A percentile compares a stretch with the other conserved stretches of the same genome.
Evolutionary conservation across 1,140 invertebrate genomes (phyloP).

Genomic region (Danaus plexippus): DNA sequence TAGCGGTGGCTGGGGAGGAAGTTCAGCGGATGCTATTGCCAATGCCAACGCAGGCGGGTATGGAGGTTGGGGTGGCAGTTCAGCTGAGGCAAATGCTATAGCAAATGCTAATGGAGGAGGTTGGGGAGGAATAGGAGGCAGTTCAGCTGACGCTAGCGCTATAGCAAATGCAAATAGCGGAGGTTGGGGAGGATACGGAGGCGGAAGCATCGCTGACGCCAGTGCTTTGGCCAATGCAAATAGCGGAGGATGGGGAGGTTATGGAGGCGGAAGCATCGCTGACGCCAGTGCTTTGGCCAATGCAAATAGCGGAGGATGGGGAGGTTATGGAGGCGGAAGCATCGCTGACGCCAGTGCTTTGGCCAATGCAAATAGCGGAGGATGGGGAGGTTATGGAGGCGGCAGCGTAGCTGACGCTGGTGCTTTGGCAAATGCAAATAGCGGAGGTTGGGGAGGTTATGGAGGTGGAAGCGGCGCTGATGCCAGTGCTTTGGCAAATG

Average conservation of each 20-base stretch:
- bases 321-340: slow-evolving; percentile 7
- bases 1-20: slow-evolving; percentile 2
- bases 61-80: slow-evolving; percentile 12
- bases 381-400: slow-evolving; percentile 1
- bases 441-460: no score
- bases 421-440: no score
- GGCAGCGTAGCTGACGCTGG: no score
- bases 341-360: no score
- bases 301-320: slow-evolving; percentile 2
- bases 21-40: slow-evolving; percentile 17
- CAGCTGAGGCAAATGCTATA: slow-evolving; percentile 12
- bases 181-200: slow-evolving; percentile 12
- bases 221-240: slow-evolving; percentile 15
- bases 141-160: slow-evolving; percentile 20
- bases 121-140: slow-evolving; percentile 12
- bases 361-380: no score
- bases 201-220: slow-evolving; percentile 14
- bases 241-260: slow-evolving; percentile 1
- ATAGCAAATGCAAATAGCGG: slow-evolving; percentile 10
- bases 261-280: slow-evolving; percentile 12
- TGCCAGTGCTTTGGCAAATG: no score
- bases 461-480: no score
- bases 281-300: slow-evolving; percentile 20
- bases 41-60: slow-evolving; percentile 19
- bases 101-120: slow-evolving; percentile 14